These are phyloP conservation scores for Adelosebastes latens DNA, from an alignment of 2,797 vertebrate genomes.

Conservation along the genomic window DNA sequence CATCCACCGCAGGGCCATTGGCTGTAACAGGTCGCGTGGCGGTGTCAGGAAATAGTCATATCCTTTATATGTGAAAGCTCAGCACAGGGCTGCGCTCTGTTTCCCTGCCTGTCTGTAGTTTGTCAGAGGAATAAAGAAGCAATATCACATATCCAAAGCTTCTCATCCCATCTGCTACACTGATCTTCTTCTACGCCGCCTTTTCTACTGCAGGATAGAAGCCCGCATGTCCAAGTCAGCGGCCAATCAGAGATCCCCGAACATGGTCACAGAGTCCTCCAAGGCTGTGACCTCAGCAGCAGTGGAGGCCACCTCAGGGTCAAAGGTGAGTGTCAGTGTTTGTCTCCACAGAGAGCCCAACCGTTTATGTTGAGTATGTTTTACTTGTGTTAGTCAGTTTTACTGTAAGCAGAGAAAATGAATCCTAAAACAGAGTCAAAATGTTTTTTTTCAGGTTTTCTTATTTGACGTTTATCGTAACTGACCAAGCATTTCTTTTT, in stretches of 20 bases:
- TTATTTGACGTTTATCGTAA: background rate
- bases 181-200: conserved; percentile 38
- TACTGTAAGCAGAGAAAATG: background rate
- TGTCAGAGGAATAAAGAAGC: conserved; percentile 24
- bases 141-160: conserved; percentile 1
- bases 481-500: background rate
- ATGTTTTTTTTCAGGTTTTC: background rate
- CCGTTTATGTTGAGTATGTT: background rate
- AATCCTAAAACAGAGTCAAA: background rate
- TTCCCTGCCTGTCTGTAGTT: conserved; percentile 1
- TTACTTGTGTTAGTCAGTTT: background rate
- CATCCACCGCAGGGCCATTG: conserved; percentile 43
- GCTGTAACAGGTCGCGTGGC: conserved; percentile 39
- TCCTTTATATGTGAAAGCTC: conserved; percentile 63
- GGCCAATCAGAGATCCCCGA: conserved; percentile 89
- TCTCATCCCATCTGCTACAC: conserved; percentile 3
- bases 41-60: conserved; percentile 69
- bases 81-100: conserved; percentile 26
- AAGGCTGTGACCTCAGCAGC: conserved; percentile 87
- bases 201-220: conserved; percentile 82
- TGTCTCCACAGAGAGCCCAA: background rate
- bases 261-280: conserved; percentile 93
- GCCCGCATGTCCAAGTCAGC: conserved; percentile 91
- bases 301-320: conserved; percentile 83
- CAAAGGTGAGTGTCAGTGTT: conserved; percentile 86